These are phyloP conservation scores for Zalophus californianus DNA, from an alignment of 2,797 vertebrate species.

Conservation along the genomic window DNA sequence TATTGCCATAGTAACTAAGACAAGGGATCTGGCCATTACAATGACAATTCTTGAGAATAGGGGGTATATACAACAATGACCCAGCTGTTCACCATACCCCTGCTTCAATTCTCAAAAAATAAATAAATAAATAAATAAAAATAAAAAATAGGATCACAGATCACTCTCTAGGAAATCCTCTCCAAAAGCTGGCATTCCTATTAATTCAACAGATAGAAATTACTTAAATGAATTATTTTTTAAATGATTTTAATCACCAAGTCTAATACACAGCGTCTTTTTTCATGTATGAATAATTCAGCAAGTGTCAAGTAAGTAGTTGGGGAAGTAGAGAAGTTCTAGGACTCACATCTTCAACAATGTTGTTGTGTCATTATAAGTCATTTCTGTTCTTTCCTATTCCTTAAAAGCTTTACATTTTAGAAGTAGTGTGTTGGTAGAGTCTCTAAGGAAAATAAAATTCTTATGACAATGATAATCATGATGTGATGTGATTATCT, in stretches of 20 bases:
- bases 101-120: not conserved
- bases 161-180: conserved; percentile 40
- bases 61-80: not conserved
- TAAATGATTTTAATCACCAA: conserved; percentile 62
- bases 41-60: not conserved
- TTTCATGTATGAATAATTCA: conserved; percentile 68
- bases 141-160: conserved; percentile 1
- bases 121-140: not conserved
- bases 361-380: conserved; percentile 15
- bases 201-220: conserved; percentile 54
- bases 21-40: not conserved
- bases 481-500: conserved; percentile 51
- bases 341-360: conserved; percentile 34
- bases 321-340: conserved; percentile 50
- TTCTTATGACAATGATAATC: conserved; percentile 52
- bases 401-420: conserved; percentile 54
- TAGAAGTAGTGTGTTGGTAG: conserved; percentile 47
- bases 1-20: not conserved
- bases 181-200: not conserved
- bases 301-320: conserved; percentile 50
- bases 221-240: conserved; percentile 56
- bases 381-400: conserved; percentile 46
- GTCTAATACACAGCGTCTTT: conserved; percentile 39
- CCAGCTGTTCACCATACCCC: not conserved
- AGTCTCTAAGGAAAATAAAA: conserved; percentile 72